Percentiles rank a stretch among this genome's conserved stretches.
These are phyloP conservation scores for Drosophila aff. DNA, from an alignment of 1,140 invertebrate species.

Conservation along the genomic window DNA sequence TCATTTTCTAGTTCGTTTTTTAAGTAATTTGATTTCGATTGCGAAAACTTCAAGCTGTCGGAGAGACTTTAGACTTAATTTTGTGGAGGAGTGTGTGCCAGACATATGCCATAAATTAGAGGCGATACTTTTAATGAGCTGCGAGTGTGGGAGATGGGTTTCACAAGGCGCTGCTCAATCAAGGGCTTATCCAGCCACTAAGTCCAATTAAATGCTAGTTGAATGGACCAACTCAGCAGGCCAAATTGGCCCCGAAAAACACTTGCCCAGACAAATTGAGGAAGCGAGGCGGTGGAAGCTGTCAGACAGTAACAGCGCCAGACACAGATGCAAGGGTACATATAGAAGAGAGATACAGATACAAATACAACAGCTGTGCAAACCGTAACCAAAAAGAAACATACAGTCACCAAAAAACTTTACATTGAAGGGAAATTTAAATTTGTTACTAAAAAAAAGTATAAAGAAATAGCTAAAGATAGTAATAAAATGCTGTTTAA, in stretches of 20 bases:
- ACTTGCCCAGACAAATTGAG: conserved; percentile 42
- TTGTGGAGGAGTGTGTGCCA: conserved; percentile 9
- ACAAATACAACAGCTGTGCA: conserved; percentile 46
- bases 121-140: conserved; percentile 36
- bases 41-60: conserved; percentile 28
- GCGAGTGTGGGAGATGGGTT: conserved; percentile 28
- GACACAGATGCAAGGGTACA: conserved; percentile 28
- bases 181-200: conserved; percentile 39
- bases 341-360: conserved; percentile 16
- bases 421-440: neutral
- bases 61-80: conserved; percentile 10
- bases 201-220: conserved; percentile 41
- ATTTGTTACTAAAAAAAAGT: no score
- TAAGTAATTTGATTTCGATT: conserved; percentile 28
- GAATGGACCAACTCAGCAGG: conserved; percentile 19
- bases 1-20: conserved; percentile 22
- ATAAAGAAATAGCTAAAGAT: neutral
- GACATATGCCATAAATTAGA: conserved; percentile 31
- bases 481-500: neutral
- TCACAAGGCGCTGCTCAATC: conserved; percentile 21
- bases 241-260: conserved; percentile 21
- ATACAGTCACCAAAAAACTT: conserved; percentile 1
- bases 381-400: conserved; percentile 33
- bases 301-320: conserved; percentile 1
- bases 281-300: conserved; percentile 20